Conservation (phyloP, 1,140 invertebrate species). For the Anadara kagoshimensis region DNA sequence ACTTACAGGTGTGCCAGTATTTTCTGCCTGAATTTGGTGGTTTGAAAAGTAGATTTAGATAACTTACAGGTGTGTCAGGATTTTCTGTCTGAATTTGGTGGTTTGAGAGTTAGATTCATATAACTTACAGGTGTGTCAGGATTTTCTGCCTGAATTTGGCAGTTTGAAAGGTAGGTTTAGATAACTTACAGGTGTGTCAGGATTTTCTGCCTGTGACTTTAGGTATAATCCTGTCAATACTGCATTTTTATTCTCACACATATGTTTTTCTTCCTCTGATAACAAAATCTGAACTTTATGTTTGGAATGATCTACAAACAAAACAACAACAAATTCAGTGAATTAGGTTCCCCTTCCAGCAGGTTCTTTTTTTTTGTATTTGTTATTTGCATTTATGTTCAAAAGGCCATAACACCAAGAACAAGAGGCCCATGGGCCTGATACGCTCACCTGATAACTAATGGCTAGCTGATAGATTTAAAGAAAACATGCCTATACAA, state of each 20-base stretch:
- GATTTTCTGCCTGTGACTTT: slow-evolving; percentile 27
- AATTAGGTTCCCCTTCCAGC: too few species aligned
- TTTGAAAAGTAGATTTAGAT: slow-evolving; percentile 39
- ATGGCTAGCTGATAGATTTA: too few species aligned
- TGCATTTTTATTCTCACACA: slow-evolving; percentile 59
- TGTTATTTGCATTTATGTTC: too few species aligned
- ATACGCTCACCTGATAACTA: too few species aligned
- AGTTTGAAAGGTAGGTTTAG: slow-evolving; percentile 36
- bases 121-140: slow-evolving; percentile 38
- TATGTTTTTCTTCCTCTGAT: slow-evolving; percentile 67
- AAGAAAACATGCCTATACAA: too few species aligned
- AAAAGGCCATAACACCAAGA: too few species aligned
- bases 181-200: slow-evolving; percentile 40
- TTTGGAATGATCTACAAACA: slow-evolving; percentile 63
- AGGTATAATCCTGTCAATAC: slow-evolving; percentile 56
- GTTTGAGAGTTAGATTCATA: slow-evolving; percentile 47
- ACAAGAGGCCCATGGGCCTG: too few species aligned
- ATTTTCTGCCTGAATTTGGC: slow-evolving; percentile 38
- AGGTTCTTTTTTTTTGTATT: too few species aligned
- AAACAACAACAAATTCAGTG: slow-evolving; percentile 3
- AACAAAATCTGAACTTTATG: slow-evolving; percentile 67
- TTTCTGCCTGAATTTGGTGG: slow-evolving; percentile 37
- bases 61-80: slow-evolving; percentile 38
- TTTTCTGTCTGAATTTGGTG: slow-evolving; percentile 42
- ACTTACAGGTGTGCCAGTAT: slow-evolving; percentile 39